These are phyloP conservation scores for Pseudorasbora parva DNA, from an alignment of 2,113 vertebrate species.

Conservation along the genomic window DNA sequence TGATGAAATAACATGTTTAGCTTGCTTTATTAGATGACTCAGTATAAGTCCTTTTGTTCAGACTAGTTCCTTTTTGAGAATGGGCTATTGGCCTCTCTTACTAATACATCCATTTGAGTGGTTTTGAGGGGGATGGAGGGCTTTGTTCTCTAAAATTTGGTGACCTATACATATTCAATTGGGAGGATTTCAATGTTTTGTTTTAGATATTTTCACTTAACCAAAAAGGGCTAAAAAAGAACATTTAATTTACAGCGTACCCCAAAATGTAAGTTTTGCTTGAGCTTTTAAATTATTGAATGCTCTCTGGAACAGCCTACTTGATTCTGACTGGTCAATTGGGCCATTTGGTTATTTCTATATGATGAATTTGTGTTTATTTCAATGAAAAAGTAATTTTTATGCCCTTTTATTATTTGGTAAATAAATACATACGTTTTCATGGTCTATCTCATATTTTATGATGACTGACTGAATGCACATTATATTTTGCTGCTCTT, in stretches of 20 bases:
- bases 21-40: not conserved
- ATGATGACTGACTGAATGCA: not conserved
- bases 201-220: constrained; percentile 19
- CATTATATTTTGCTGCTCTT: not conserved
- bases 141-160: constrained; percentile 40
- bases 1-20: not conserved
- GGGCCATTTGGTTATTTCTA: not conserved
- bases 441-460: no score
- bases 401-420: not conserved
- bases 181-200: constrained; percentile 44
- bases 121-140: not conserved
- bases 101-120: constrained; percentile 24
- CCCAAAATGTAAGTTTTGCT: not conserved
- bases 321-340: not conserved
- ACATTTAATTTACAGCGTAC: not conserved
- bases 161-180: constrained; percentile 55
- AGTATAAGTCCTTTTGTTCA: constrained; percentile 21
- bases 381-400: not conserved
- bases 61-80: constrained; percentile 1
- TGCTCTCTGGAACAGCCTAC: not conserved
- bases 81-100: constrained; percentile 13
- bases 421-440: not conserved
- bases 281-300: not conserved
- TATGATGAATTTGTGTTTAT: not conserved
- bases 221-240: not conserved